Percentiles rank a stretch among this genome's conserved stretches.
These are phyloP conservation scores for Anableps anableps DNA, from an alignment of 2,797 vertebrate genomes.

Conservation along the genomic window DNA sequence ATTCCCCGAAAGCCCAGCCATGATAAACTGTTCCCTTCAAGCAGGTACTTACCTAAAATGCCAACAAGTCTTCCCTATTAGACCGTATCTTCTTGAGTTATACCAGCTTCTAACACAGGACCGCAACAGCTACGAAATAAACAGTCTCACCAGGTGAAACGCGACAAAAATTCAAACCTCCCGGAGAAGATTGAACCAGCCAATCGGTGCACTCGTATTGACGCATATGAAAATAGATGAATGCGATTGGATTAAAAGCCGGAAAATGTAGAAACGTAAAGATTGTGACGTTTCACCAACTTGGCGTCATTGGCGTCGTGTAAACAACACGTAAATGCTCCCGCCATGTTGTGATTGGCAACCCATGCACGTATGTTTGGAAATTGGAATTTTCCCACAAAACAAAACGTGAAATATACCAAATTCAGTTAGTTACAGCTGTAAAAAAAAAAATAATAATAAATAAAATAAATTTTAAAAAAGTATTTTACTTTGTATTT, in stretches of 20 bases:
- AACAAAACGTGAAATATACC: not conserved
- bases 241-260: slow-evolving; percentile 50
- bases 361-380: not conserved
- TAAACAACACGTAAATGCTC: not conserved
- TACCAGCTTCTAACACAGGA: not conserved
- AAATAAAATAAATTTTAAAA: no score
- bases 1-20: not conserved
- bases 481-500: not conserved
- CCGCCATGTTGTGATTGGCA: not conserved
- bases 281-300: not conserved
- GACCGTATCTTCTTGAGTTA: not conserved
- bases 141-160: not conserved
- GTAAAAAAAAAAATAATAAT: not conserved
- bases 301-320: not conserved
- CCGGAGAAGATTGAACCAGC: slow-evolving; percentile 42
- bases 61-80: not conserved
- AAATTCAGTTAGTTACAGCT: not conserved
- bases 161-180: slow-evolving; percentile 49
- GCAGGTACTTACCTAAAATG: not conserved
- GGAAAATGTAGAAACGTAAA: not conserved
- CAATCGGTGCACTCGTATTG: slow-evolving; percentile 51
- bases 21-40: not conserved
- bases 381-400: not conserved
- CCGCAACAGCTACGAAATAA: not conserved
- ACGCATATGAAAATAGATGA: not conserved